A percentile compares a stretch with the other conserved stretches of the same genome.
Conservation (phyloP, 2,888 invertebrate species). For the Bursaphelenchus okinawaensis region DNA sequence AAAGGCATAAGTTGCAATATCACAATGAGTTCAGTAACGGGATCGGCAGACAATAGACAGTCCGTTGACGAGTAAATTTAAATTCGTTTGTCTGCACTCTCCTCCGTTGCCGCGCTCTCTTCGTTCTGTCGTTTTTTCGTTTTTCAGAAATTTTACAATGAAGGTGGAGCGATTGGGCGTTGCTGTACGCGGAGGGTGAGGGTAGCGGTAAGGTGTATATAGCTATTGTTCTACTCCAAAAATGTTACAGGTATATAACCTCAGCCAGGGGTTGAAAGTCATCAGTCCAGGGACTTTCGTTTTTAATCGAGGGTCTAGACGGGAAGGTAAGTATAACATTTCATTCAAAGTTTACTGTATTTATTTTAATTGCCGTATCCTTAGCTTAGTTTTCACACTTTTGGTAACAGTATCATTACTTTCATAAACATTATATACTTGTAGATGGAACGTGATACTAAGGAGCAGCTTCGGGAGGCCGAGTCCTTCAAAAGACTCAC, state of each 20-base stretch:
- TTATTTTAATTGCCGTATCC: too few relatives aligned
- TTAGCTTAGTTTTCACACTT: too few relatives aligned
- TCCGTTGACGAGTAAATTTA: too few relatives aligned
- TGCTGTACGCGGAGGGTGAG: background rate
- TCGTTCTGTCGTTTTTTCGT: background rate
- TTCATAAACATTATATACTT: background rate
- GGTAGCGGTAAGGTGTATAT: background rate
- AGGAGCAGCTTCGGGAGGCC: constrained; percentile 28
- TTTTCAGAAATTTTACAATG: background rate
- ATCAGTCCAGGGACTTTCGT: background rate
- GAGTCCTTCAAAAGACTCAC: constrained; percentile 33
- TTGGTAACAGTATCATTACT: background rate
- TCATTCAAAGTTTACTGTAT: too few relatives aligned
- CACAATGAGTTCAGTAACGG: background rate
- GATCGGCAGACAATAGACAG: too few relatives aligned
- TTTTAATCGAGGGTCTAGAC: background rate
- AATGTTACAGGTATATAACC: background rate
- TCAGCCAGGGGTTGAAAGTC: background rate
- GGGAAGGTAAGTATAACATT: background rate
- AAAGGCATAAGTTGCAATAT: background rate
- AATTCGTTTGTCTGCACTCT: background rate
- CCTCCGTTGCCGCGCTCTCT: background rate
- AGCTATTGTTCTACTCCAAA: background rate
- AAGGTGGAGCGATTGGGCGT: background rate
- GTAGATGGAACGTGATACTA: constrained; percentile 12